phyloP scores from a whole-genome alignment of 2,888 invertebrate species.

The Oasisia sp. region DNA sequence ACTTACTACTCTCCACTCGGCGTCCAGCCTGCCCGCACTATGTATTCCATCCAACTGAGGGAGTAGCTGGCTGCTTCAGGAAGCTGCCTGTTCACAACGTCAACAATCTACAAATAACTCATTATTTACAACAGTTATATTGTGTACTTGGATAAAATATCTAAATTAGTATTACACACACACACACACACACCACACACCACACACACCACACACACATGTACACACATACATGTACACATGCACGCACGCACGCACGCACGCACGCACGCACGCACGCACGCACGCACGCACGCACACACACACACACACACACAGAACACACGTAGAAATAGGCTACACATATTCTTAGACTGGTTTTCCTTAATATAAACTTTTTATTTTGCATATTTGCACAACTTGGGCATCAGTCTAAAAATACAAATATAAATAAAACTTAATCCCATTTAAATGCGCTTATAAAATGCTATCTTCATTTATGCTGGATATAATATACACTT shows the following conservation, averaged over 20 bases:
- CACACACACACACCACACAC: conserved; percentile 19
- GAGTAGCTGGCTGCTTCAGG: conserved; percentile 68
- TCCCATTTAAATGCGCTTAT: neutral
- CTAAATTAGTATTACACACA: too few relatives aligned
- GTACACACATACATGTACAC: neutral
- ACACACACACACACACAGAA: conserved; percentile 18
- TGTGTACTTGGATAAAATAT: neutral
- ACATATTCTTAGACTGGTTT: too few relatives aligned
- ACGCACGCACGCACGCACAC: neutral
- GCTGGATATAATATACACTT: neutral
- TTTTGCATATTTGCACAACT: neutral
- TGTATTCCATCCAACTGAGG: conserved; percentile 94
- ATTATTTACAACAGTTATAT: neutral
- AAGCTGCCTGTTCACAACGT: conserved; percentile 62
- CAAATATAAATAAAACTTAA: neutral
- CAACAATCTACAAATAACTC: conserved; percentile 65
- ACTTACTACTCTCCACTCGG: conserved; percentile 88
- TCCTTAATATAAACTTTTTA: too few relatives aligned
- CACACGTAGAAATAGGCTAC: neutral
- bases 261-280: neutral
- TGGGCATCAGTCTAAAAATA: neutral
- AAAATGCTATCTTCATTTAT: conserved; percentile 17
- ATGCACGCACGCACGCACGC: neutral
- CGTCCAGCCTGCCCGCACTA: conserved; percentile 95
- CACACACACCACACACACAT: neutral